Base-by-base conservation (phyloP, 2,113 vertebrate species). In the Numida meleagris region DNA sequence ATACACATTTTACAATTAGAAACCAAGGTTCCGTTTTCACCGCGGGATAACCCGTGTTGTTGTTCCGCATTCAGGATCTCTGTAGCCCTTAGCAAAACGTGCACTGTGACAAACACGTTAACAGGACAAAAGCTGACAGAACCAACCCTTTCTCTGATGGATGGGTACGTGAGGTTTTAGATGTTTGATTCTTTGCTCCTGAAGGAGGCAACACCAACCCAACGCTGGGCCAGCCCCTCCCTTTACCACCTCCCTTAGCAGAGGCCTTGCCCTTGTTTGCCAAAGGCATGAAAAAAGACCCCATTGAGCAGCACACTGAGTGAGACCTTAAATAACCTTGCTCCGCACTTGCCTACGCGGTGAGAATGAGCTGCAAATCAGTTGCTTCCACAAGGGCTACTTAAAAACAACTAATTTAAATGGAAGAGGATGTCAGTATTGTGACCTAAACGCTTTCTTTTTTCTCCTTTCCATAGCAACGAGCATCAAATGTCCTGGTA, bases 51-150 rank as follows among this genome's bases (percentile, higher is more conserved):
- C 55, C 73, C 83, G 29, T 66, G 66, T 75, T 66, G 66, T 75
- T 11, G 6, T 85, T 81, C 70, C 42, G 33, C 63, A 78, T 16
- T 62, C 67, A 27, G n/a, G 31, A 93, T 86, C 63, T 5, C 48
- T 58, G 15, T 81, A 98, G 97, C 95, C 95, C 94, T 97, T 97
- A 91, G 82, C 31, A 86, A 95, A 96, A 97, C 38, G 68, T 63
- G 55, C 93, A 68, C 13, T 13, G 62, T 77, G 89, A 86, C 74
- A 86, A 90, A 93, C 3, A 8, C 12, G 21, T 14, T 31, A 53
- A 85, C 38, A 85, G 33, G 34, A 38, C 40, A 90, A 72, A 70
- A 61, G 31, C 29, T 27, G 73, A 71, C 8, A 27, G 62, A 71
- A 74, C 6, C 23, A 81, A 84, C 29, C n/a, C 12, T 36, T 42